Percentiles rank a stretch among this genome's conserved stretches.
These are phyloP conservation scores for Emmelina monodactyla DNA, from an alignment of 2,888 invertebrate genomes.

Conservation along the genomic window DNA sequence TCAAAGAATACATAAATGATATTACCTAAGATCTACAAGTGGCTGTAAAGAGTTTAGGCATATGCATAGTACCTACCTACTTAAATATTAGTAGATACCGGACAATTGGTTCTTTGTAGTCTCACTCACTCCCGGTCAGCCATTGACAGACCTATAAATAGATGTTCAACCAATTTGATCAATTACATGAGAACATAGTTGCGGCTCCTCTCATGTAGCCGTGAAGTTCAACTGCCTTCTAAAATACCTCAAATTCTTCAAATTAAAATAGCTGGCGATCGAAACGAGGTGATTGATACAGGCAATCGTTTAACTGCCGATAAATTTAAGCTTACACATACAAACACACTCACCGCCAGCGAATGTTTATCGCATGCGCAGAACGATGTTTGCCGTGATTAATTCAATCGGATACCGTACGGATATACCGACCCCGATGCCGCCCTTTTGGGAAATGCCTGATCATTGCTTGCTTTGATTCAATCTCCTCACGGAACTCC, in stretches of 20 bases:
- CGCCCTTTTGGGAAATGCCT: conserved; percentile 36
- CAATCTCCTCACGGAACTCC: conserved; percentile 14
- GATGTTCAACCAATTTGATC: conserved; percentile 31
- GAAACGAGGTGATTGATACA: not conserved
- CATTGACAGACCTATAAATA: conserved; percentile 40
- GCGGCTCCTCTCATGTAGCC: not conserved
- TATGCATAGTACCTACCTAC: too few relatives aligned
- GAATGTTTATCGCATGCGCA: conserved; percentile 26
- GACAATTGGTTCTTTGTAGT: conserved; percentile 44
- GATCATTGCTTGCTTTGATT: conserved; percentile 32
- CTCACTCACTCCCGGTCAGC: conserved; percentile 29
- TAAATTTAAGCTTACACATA: not conserved
- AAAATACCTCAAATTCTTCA: not conserved
- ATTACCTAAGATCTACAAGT: too few relatives aligned
- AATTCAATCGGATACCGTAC: conserved; percentile 51
- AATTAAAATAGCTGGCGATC: not conserved
- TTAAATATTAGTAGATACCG: not conserved
- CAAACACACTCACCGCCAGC: not conserved
- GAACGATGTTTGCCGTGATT: conserved; percentile 39
- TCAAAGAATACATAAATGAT: too few relatives aligned
- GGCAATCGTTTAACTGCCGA: not conserved
- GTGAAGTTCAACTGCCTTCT: not conserved
- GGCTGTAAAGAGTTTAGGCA: too few relatives aligned
- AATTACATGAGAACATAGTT: conserved; percentile 29
- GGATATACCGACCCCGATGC: conserved; percentile 33